A percentile compares a stretch with the other conserved stretches of the same genome.
phyloP scores from a whole-genome alignment of 2,113 vertebrate species.

The Podarcis raffonei region DNA sequence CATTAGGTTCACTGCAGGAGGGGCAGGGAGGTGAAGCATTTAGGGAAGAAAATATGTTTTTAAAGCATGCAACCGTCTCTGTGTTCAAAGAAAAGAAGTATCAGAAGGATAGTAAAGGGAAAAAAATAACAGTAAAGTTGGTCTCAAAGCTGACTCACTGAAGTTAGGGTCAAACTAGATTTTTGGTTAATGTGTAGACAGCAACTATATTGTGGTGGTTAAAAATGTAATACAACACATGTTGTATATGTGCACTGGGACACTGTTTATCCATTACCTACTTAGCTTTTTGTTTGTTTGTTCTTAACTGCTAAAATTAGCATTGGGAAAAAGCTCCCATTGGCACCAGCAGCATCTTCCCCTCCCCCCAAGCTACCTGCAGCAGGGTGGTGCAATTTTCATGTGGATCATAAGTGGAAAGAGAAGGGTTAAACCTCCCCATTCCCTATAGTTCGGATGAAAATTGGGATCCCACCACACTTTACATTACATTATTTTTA shows the following conservation, averaged over 20 bases:
- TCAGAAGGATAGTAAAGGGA: constrained; percentile 70
- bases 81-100: constrained; percentile 73
- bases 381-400: background rate
- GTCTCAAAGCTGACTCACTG: constrained; percentile 69
- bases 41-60: constrained; percentile 83
- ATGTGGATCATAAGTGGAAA: background rate
- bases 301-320: no score
- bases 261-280: background rate
- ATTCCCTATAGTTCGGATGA: background rate
- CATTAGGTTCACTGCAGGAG: constrained; percentile 99
- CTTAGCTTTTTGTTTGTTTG: no score
- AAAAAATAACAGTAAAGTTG: constrained; percentile 74
- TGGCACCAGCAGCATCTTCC: background rate
- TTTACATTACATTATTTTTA: no score
- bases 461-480: background rate
- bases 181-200: background rate
- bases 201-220: background rate
- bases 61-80: constrained; percentile 77
- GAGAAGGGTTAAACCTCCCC: background rate
- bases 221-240: background rate
- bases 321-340: no score
- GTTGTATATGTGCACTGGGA: background rate
- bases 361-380: background rate
- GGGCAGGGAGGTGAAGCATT: constrained; percentile 91
- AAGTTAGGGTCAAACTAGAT: constrained; percentile 33